Evolutionary conservation across 2,797 vertebrate species (phyloP), one percentile per base, ranked within the genome.

Genomic region (Scleropages formosus): DNA sequence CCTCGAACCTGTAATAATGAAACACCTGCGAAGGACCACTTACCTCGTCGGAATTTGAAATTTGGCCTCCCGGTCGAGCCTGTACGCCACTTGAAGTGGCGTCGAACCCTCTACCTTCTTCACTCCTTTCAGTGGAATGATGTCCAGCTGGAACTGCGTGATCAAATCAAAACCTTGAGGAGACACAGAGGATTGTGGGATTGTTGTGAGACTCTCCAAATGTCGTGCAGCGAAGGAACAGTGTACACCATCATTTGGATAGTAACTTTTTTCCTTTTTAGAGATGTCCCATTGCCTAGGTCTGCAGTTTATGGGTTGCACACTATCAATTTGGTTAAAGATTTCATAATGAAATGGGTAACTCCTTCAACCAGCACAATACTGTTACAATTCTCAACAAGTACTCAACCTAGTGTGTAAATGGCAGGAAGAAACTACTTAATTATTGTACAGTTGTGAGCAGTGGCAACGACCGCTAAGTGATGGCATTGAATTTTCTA

Each of bases 41-140:
- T 80, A 93, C 93, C 91, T 89, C 63, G 93, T 94, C 77, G 93
- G 93, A 87, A 94, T 93, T 84, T 94, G 92, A 85, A 93, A 93
- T 87, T 93, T 94, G 65, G 93, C 92, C 80, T 94, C 93, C 70
- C 79, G 85, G 85, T 94, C 93, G 0, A 94, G 92, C 73, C 92
- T 91, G 83, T 93, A 94, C 0, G 93, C 92, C 84, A 94, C 91
- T 87, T 94, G 93, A 68, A 88, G 89, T 22, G 90, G 24, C 11
- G 91, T 93, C 46, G 93, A 94, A 49, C 93, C 93, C 4, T 94
- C 91, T 70, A 94, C 92, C 84, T 92, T 93, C 84, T 89, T 87
- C 80, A 94, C 93, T 0, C 93, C 92, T 81, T 89, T 93, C 78
- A 94, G 85, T 3, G 91, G 77, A 76, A 91, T 87, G 65, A 90